A percentile compares a stretch with the other conserved stretches of the same genome.
These are phyloP conservation scores for Palythoa heliodiscus DNA, from an alignment of 92 coral and sea anemone species.

Conservation along the genomic window DNA sequence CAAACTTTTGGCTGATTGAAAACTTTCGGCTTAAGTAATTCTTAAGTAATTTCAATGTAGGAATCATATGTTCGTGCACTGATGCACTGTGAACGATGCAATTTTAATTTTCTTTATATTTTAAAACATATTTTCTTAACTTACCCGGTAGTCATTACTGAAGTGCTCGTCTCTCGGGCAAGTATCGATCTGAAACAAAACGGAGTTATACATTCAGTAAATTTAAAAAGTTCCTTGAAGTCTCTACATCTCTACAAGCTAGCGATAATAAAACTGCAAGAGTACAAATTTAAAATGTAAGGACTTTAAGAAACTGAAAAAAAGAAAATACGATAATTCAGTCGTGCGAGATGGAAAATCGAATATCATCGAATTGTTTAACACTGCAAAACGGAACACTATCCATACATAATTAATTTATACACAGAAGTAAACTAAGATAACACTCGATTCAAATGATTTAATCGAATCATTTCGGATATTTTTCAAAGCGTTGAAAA, in stretches of 20 bases:
- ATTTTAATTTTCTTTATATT: too few relatives aligned
- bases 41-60: too few relatives aligned
- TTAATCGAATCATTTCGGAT: background rate
- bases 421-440: background rate
- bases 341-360: background rate
- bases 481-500: background rate
- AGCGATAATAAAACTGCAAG: background rate
- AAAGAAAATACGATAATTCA: background rate
- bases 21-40: too few relatives aligned
- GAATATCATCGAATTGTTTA: too few relatives aligned
- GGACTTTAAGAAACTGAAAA: too few relatives aligned
- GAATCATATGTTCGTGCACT: too few relatives aligned
- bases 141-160: conserved; percentile 96
- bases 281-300: background rate
- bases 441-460: background rate
- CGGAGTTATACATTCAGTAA: too few relatives aligned
- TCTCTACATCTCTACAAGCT: too few relatives aligned
- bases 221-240: too few relatives aligned
- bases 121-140: background rate
- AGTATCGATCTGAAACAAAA: conserved; percentile 70
- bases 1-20: too few relatives aligned
- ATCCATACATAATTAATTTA: background rate
- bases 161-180: conserved; percentile 93
- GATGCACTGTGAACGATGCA: too few relatives aligned
- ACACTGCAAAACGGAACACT: too few relatives aligned